Evolutionary conservation across 1,140 invertebrate species (phyloP).

Genomic region (Drosophila gunungcola): DNA sequence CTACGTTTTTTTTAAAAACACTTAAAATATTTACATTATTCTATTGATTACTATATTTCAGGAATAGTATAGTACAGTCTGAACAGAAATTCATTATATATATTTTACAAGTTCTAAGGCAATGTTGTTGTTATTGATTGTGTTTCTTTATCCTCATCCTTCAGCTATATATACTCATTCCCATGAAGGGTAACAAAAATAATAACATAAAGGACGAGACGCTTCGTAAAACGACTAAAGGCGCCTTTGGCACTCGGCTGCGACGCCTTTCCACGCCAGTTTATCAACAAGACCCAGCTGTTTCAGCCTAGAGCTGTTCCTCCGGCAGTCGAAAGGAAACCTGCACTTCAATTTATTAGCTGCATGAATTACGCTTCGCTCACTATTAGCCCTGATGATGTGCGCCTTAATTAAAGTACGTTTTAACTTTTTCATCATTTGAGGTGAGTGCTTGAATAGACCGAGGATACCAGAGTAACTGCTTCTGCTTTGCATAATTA

Average conservation of each 20-base stretch:
- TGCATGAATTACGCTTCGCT: slow-evolving; percentile 51
- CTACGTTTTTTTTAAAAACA: too few relatives aligned
- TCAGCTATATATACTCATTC: not conserved
- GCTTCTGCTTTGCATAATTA: slow-evolving; percentile 54
- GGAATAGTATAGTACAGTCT: too few relatives aligned
- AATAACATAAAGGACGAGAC: slow-evolving; percentile 42
- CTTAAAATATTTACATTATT: too few relatives aligned
- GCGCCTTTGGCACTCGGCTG: slow-evolving; percentile 57
- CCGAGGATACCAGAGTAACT: slow-evolving; percentile 19
- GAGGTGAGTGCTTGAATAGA: slow-evolving; percentile 9
- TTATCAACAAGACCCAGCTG: slow-evolving; percentile 74
- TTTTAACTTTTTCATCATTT: slow-evolving; percentile 71
- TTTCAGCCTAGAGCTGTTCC: slow-evolving; percentile 24
- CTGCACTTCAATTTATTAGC: slow-evolving; percentile 50
- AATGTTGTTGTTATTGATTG: not conserved
- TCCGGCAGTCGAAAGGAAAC: not conserved
- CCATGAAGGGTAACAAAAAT: slow-evolving; percentile 32
- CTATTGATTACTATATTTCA: too few relatives aligned
- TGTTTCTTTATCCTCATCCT: too few relatives aligned
- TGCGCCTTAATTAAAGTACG: slow-evolving; percentile 60
- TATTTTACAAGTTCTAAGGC: not conserved
- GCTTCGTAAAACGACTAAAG: slow-evolving; percentile 30
- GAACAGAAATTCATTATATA: too few relatives aligned
- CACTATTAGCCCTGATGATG: slow-evolving; percentile 35
- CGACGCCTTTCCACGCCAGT: slow-evolving; percentile 47